These are phyloP conservation scores for Melanophora roralis DNA, from an alignment of 2,888 invertebrate genomes.

Conservation along the genomic window DNA sequence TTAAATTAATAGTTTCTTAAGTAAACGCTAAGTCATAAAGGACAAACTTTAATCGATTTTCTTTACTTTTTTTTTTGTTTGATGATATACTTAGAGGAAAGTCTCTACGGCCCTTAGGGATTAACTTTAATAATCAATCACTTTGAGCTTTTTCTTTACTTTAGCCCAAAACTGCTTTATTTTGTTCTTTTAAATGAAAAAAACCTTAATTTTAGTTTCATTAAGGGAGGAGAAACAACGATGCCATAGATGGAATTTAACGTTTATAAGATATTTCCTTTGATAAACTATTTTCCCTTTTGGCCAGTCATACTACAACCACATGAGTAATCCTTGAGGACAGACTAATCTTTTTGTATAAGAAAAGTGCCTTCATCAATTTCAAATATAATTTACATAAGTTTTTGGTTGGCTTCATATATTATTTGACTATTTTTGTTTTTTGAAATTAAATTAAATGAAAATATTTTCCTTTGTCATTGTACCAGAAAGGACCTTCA, in stretches of 20 bases:
- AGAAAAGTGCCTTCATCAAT: background rate
- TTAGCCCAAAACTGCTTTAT: background rate
- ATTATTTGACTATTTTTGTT: too few species aligned
- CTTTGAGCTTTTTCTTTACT: background rate
- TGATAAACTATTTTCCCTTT: background rate
- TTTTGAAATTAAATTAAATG: too few species aligned
- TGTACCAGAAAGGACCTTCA: conserved; percentile 2
- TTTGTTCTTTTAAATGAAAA: background rate
- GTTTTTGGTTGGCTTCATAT: background rate
- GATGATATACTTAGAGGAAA: background rate
- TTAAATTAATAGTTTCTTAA: too few species aligned
- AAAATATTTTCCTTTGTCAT: conserved; percentile 13
- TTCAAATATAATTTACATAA: conserved; percentile 26
- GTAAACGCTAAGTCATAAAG: too few species aligned
- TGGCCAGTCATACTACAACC: background rate
- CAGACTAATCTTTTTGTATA: background rate
- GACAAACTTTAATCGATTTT: too few species aligned
- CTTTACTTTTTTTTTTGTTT: too few species aligned
- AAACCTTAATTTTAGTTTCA: background rate
- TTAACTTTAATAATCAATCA: conserved; percentile 6
- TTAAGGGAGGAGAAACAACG: background rate
- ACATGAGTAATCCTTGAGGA: background rate
- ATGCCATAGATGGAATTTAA: background rate
- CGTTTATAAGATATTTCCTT: background rate
- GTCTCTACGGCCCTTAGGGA: background rate